These are phyloP conservation scores for Drosophila guanche DNA, from an alignment of 1,140 invertebrate genomes.

Conservation along the genomic window DNA sequence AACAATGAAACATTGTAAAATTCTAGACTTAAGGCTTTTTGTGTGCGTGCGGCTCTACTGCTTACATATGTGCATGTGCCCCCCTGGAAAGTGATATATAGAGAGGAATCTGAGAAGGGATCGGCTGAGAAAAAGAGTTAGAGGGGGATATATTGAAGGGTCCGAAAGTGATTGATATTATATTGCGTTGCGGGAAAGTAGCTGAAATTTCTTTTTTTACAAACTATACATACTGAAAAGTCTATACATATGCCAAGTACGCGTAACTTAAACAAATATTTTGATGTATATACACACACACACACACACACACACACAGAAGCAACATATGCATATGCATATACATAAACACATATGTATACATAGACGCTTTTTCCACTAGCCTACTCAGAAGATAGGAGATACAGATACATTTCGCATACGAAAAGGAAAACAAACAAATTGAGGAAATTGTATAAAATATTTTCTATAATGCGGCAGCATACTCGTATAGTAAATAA, in stretches of 20 bases:
- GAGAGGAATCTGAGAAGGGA: conserved; percentile 39
- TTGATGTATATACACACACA: conserved; percentile 69
- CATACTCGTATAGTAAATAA: conserved; percentile 38
- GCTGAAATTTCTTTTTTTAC: conserved; percentile 76
- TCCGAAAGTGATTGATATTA: conserved; percentile 60
- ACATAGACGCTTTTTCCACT: conserved; percentile 33
- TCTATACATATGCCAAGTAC: conserved; percentile 59
- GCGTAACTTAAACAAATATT: conserved; percentile 62
- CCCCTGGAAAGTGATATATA: conserved; percentile 68
- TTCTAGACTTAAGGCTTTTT: conserved; percentile 71
- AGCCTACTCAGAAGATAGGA: conserved; percentile 16
- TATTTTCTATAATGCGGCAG: conserved; percentile 54
- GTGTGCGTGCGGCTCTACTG: conserved; percentile 57
- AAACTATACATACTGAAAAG: conserved; percentile 63
- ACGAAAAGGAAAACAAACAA: conserved; percentile 1
- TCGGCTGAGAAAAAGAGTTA: conserved; percentile 28
- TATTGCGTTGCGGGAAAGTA: conserved; percentile 66
- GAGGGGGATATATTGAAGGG: conserved; percentile 20
- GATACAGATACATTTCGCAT: conserved; percentile 19
- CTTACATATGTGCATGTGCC: conserved; percentile 45
- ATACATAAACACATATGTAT: conserved; percentile 33
- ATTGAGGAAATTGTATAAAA: conserved; percentile 55
- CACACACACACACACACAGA: conserved; percentile 18
- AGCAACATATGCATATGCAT: conserved; percentile 29
- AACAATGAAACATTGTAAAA: conserved; percentile 78